Base-by-base conservation (phyloP, 1,140 invertebrate genomes). In the Acromyrmex charruanus region DNA sequence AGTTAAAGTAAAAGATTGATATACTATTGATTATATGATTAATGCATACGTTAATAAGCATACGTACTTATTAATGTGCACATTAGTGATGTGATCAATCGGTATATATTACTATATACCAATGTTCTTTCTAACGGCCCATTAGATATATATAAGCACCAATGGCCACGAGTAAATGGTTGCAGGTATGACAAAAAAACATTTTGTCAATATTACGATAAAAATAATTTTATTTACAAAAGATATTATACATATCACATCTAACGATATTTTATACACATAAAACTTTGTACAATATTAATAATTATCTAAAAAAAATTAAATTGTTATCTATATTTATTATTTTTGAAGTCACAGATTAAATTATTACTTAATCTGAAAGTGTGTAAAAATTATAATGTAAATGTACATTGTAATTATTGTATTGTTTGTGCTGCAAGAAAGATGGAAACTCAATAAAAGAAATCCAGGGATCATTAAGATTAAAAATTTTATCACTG, bases 141-240 rank as follows among this genome's bases (percentile, higher is more conserved):
- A 55, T 31, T 31, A 66, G 2, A 35, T 16, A 55, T 44, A 44
- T 44, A 44, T 44, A 44, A 53, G 31, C 6, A 81, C 4, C 14
- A 55, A 71, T 80, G 39, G 5, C 12, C 2, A 16, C 5, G n/a
- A 39, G 18, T 39, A 39, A 66, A 21, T 66, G 14, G 4, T 3
- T 77, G 18, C 12, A 69, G 21, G 3, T 61, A 39, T 61, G 39
- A 49, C 10, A 10, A 71, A 25, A 25, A 21, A 68, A n/a, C 18
- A 61, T 75, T 77, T 53, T 80, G 18, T 80, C 25, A 3, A 51
- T 84, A 53, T 85, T 77, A 51, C 35, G n/a, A 85, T 66, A 79
- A 85, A 85, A 85, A 85, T 85, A 66, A 53, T 66, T 85, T 85
- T 65, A 85, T 77, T 85, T 85, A 77, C 58, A 85, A 72, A 80